A percentile compares a stretch with the other conserved stretches of the same genome.
phyloP scores from a whole-genome alignment of 2,113 vertebrate genomes.

The Gymnarchus niloticus region DNA sequence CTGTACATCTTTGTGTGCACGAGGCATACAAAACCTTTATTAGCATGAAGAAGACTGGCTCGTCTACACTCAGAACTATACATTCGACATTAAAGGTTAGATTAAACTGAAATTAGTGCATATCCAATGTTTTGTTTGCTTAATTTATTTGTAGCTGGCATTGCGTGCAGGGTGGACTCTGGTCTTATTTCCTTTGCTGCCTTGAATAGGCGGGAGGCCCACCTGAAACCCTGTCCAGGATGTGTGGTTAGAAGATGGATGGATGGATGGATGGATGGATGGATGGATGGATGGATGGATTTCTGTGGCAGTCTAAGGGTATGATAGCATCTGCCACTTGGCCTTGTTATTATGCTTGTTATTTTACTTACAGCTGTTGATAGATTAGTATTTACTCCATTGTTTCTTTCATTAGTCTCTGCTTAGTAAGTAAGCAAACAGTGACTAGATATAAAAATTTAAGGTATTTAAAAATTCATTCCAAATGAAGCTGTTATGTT shows the following conservation, averaged over 20 bases:
- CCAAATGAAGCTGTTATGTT: not conserved
- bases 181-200: too few species aligned
- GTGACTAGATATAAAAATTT: not conserved
- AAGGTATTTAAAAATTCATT: not conserved
- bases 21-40: not conserved
- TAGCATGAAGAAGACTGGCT: not conserved
- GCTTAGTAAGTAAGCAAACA: not conserved
- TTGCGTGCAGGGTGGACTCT: too few species aligned
- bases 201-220: too few species aligned
- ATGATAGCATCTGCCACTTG: not conserved
- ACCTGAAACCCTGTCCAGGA: not conserved
- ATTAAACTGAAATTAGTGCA: not conserved
- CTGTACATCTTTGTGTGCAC: not conserved
- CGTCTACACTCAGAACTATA: not conserved
- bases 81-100: not conserved
- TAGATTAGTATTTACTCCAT: not conserved
- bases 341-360: not conserved
- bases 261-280: not conserved
- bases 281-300: not conserved
- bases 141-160: not conserved
- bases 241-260: not conserved
- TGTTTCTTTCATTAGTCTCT: not conserved
- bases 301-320: not conserved
- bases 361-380: not conserved
- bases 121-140: not conserved